Percentiles rank a stretch among this genome's conserved stretches.
phyloP scores from a whole-genome alignment of 2,888 invertebrate species.

The Eupeodes latifasciatus region DNA sequence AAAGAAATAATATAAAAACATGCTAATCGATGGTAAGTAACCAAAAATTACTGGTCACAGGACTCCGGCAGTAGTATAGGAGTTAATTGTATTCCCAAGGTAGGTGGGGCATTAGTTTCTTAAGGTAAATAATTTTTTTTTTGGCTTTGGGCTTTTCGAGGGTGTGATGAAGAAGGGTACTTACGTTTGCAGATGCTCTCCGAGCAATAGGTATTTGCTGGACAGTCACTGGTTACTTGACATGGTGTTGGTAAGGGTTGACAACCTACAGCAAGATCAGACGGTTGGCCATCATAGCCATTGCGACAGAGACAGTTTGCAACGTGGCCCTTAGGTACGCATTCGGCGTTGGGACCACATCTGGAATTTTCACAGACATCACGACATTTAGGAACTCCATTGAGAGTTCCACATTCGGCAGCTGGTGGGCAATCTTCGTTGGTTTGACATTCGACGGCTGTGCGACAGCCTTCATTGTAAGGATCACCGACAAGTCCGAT shows the following conservation, averaged over 20 bases:
- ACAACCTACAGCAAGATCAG: constrained; percentile 89
- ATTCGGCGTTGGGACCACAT: constrained; percentile 94
- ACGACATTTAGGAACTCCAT: constrained; percentile 91
- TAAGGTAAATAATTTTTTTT: neutral
- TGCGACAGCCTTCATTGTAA: constrained; percentile 92
- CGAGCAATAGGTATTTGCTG: constrained; percentile 92
- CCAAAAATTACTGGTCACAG: constrained; percentile 35
- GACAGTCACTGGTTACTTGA: constrained; percentile 89
- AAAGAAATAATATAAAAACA: constrained; percentile 49
- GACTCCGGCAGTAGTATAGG: constrained; percentile 70
- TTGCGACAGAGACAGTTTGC: constrained; percentile 91
- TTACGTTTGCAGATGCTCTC: constrained; percentile 92
- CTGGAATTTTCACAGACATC: constrained; percentile 91
- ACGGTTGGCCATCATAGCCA: constrained; percentile 92
- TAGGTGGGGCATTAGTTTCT: constrained; percentile 64
- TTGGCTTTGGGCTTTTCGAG: constrained; percentile 46
- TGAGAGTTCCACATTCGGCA: constrained; percentile 90
- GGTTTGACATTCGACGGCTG: constrained; percentile 91
- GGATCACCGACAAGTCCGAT: constrained; percentile 93
- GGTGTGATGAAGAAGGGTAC: constrained; percentile 80
- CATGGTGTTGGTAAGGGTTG: constrained; percentile 90
- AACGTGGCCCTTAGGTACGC: constrained; percentile 90
- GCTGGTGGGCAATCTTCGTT: constrained; percentile 92
- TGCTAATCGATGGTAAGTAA: constrained; percentile 47
- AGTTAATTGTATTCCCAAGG: constrained; percentile 72